These are phyloP conservation scores for Lonchura striata DNA, from an alignment of 2,113 vertebrate genomes.

Conservation along the genomic window DNA sequence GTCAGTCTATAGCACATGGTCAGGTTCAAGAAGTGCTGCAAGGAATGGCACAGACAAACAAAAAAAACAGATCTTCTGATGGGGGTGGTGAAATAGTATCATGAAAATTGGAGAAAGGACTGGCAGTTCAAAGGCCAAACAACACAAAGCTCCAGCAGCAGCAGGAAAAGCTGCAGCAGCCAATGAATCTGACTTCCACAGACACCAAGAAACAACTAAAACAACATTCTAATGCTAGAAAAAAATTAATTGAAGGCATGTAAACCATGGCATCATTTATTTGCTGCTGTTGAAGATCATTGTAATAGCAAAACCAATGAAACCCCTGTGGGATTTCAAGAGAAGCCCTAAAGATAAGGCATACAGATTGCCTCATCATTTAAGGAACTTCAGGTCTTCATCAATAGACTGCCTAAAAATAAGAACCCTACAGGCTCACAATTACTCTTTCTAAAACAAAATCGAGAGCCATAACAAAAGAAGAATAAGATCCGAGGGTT, in stretches of 20 bases:
- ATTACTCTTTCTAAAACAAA: constrained; percentile 47
- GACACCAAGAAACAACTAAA: background rate
- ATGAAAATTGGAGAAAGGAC: background rate
- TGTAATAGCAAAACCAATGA: background rate
- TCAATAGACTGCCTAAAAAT: background rate
- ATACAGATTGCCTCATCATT: background rate
- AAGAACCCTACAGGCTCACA: constrained; percentile 2
- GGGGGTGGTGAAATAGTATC: background rate
- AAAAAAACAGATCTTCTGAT: background rate
- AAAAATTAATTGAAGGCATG: background rate
- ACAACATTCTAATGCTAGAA: background rate
- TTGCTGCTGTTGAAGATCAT: background rate
- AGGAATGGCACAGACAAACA: background rate
- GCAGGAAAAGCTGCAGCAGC: background rate
- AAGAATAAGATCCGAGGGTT: background rate
- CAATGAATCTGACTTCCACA: background rate
- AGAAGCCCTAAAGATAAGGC: background rate
- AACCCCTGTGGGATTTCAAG: background rate
- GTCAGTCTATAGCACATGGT: background rate
- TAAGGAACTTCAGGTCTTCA: constrained; percentile 1
- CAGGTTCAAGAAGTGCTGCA: background rate
- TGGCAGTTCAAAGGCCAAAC: background rate
- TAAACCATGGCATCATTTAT: background rate
- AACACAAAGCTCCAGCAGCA: background rate
- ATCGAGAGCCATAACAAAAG: constrained; percentile 44